phyloP scores from a whole-genome alignment of 2,797 vertebrate species.

The Aphelocoma californica region DNA sequence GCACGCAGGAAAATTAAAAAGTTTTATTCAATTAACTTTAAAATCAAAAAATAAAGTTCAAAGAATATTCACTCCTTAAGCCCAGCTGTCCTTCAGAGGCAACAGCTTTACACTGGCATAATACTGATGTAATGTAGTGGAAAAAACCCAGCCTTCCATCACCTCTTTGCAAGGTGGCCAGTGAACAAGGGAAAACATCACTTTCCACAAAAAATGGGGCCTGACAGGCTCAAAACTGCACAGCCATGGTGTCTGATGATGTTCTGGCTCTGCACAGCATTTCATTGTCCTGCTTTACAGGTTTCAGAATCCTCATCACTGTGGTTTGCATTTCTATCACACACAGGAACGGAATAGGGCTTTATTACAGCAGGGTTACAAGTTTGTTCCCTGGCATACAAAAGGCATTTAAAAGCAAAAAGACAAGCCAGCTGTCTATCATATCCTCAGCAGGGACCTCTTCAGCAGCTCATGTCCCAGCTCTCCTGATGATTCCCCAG shows the following conservation, averaged over 20 bases:
- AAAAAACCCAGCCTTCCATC: background rate
- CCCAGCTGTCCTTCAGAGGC: background rate
- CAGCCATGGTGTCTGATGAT: background rate
- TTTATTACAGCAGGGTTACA: background rate
- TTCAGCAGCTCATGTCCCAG: background rate
- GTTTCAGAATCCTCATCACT: background rate
- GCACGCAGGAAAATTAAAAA: background rate
- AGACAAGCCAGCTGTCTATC: background rate
- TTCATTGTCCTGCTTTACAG: background rate
- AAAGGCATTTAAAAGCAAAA: background rate
- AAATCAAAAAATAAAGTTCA: background rate
- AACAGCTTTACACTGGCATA: background rate
- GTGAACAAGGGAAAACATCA: background rate
- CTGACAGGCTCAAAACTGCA: background rate
- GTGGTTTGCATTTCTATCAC: background rate
- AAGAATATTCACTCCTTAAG: background rate
- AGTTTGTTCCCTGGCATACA: background rate
- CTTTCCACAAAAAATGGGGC: slow-evolving; percentile 16
- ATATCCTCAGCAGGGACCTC: background rate
- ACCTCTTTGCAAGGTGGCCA: background rate
- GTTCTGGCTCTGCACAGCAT: background rate
- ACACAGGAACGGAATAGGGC: background rate
- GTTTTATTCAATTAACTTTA: background rate
- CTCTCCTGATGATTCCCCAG: background rate
- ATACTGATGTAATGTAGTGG: background rate